Evolutionary conservation across 2,888 invertebrate species (phyloP).

Genomic region (Craniophora ligustri): DNA sequence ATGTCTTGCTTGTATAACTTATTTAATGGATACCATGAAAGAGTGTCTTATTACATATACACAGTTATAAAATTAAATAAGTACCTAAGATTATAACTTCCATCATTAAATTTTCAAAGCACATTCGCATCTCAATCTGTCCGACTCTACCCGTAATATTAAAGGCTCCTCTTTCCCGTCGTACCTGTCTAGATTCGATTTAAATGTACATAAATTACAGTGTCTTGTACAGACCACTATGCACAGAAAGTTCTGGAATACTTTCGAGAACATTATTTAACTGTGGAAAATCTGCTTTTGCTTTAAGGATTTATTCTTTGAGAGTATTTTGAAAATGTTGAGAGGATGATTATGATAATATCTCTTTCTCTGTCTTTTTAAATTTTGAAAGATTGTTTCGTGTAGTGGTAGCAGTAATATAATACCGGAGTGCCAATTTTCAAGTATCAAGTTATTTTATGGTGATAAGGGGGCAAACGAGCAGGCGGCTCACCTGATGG

Average conservation of each 20-base stretch:
- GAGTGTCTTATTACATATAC: too few species aligned
- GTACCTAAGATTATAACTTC: neutral
- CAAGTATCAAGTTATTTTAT: too few species aligned
- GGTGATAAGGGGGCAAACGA: too few species aligned
- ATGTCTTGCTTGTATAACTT: too few species aligned
- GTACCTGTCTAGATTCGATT: conserved; percentile 36
- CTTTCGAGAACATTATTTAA: conserved; percentile 26
- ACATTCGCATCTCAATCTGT: conserved; percentile 29
- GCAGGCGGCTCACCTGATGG: too few species aligned
- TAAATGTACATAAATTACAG: conserved; percentile 55
- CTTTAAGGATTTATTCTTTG: conserved; percentile 19
- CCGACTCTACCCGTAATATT: conserved; percentile 17
- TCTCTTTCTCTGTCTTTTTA: too few species aligned
- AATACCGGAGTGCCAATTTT: too few species aligned
- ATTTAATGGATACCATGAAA: too few species aligned
- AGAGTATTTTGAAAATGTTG: neutral
- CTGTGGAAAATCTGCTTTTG: conserved; percentile 15
- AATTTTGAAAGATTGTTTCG: too few species aligned
- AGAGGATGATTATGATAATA: neutral
- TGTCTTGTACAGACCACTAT: conserved; percentile 17
- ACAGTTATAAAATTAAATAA: neutral
- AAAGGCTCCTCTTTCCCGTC: conserved; percentile 5
- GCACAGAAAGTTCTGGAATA: conserved; percentile 8
- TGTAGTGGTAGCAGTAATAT: too few species aligned
- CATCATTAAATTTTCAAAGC: conserved; percentile 2